A percentile compares a stretch with the other conserved stretches of the same genome.
phyloP scores from a whole-genome alignment of 2,888 invertebrate species.

The Patella ulyssiponensis region DNA sequence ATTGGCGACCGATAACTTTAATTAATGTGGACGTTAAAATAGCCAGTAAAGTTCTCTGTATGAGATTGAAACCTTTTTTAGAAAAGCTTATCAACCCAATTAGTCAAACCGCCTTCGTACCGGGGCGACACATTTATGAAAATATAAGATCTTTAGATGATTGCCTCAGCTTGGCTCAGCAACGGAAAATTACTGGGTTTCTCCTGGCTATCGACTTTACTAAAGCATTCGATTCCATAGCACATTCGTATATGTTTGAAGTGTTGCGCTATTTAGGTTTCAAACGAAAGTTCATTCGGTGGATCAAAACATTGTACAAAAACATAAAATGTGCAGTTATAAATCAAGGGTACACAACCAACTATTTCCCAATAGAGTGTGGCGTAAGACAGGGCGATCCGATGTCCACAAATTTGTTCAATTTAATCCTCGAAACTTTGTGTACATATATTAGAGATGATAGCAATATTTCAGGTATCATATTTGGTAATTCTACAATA shows the following conservation, averaged over 20 bases:
- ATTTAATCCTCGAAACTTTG: neutral
- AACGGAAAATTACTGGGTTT: neutral
- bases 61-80: no score
- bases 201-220: neutral
- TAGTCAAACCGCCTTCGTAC: no score
- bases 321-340: neutral
- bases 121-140: no score
- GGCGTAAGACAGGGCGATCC: neutral
- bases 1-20: no score
- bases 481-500: neutral
- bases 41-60: no score
- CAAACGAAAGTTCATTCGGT: neutral
- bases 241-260: neutral
- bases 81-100: no score
- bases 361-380: conserved; percentile 6
- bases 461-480: neutral
- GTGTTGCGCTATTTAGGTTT: neutral
- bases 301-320: neutral
- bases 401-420: neutral
- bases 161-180: neutral
- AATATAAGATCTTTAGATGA: no score
- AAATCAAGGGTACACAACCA: neutral
- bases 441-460: neutral
- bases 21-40: no score
- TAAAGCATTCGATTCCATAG: conserved; percentile 5